Conservation (phyloP, 37 sponge, comb jelly and placozoan genomes). For the Ianthella basta region DNA sequence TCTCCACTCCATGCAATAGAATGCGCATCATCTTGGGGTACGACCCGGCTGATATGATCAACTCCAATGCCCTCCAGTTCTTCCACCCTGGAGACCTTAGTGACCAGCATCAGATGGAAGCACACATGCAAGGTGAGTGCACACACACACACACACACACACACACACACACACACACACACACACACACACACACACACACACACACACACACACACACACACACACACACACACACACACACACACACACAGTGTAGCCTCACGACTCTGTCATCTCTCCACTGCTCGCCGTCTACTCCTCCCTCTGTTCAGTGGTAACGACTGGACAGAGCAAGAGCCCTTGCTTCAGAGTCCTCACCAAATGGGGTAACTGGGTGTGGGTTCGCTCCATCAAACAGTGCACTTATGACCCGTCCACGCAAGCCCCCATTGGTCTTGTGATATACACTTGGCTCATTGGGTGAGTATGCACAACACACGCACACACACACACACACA, state of each 20-base stretch:
- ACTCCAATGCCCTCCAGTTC: constrained; percentile 64
- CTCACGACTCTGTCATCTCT: neutral
- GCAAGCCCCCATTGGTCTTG: constrained; percentile 65
- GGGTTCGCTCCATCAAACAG: constrained; percentile 61
- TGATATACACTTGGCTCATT: constrained; percentile 78
- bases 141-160: too few relatives aligned
- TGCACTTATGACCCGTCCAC: constrained; percentile 55
- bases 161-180: too few relatives aligned
- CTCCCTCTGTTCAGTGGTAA: constrained; percentile 52
- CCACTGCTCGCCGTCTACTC: neutral
- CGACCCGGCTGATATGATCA: constrained; percentile 81
- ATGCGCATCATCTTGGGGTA: constrained; percentile 77
- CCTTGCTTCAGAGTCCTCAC: constrained; percentile 73
- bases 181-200: too few relatives aligned
- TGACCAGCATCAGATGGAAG: neutral
- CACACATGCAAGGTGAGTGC: neutral
- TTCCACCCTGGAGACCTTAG: constrained; percentile 77
- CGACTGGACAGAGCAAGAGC: constrained; percentile 53
- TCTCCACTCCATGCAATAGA: constrained; percentile 15
- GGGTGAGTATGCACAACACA: too few relatives aligned
- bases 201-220: too few relatives aligned
- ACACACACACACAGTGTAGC: too few relatives aligned
- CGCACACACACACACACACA: constrained; percentile 35
- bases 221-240: too few relatives aligned
- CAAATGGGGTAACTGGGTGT: constrained; percentile 76